Evolutionary conservation across 1,140 invertebrate genomes (phyloP), one percentile per base, ranked within the genome.

Genomic region (Drosophila truncata): DNA sequence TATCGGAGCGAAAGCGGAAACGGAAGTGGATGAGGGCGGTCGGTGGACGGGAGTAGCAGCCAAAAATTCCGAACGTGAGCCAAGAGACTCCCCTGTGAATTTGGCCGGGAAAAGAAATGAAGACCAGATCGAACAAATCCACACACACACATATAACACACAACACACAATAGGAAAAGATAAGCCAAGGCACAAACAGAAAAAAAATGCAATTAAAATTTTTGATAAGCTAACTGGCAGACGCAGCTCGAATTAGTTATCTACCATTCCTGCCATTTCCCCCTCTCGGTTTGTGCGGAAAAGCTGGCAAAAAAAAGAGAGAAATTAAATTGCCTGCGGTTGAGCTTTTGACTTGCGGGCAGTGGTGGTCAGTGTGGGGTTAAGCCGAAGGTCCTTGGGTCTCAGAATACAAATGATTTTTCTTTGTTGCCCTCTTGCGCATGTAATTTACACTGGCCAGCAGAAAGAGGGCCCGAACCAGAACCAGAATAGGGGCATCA

Each of bases 261-360:
- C 72, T 76, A 14, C 46, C 49, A 59, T 27, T 60, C 50, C 20
- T 5, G 14, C 31, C n/a, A n/a, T n/a, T n/a, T 33, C n/a, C 20
- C 31, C 18, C 18, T 11, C 13, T 3, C 18, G 1, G n/a, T 14
- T 29, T 1, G 2, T 31, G n/a, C 13, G 27, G 33, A 23, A 54
- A 35, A 54, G 50, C 50, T 37, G 50, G 31, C 18, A 33, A 37
- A 39, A 57, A 29, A 29, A 47, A 35, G 14, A 35, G 14, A 39
- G 39, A 57, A 88, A 90, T 90, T 82, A 90, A 90, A 90, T 90
- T 90, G 85, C 85, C 69, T 90, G 85, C 62, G 85, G 85, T 76
- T 79, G 46, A 76, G 86, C 80, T 88, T 88, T 90, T 88, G 85
- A 88, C 85, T 88, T 84, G 86, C 72, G 80, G 84, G 37, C 67